A percentile compares a stretch with the other conserved stretches of the same genome.
These are phyloP conservation scores for Spheniscus mendiculus DNA, from an alignment of 2,113 vertebrate genomes.

Conservation along the genomic window DNA sequence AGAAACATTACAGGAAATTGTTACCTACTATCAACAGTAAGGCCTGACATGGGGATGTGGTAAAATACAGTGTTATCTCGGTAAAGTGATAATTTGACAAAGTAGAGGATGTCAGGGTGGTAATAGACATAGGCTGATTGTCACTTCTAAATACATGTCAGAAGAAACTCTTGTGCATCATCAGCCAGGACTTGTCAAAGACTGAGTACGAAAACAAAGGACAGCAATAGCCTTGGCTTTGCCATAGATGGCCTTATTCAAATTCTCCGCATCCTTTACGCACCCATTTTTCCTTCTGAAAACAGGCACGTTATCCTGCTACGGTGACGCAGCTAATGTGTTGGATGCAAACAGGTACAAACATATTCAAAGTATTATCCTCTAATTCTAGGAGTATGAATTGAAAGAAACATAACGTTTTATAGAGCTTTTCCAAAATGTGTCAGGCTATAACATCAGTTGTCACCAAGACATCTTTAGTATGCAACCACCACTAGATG, in stretches of 20 bases:
- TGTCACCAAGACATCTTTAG: not conserved
- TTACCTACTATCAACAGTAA: not conserved
- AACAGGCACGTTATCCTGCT: not conserved
- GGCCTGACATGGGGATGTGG: not conserved
- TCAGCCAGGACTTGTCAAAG: not conserved
- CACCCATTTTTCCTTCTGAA: not conserved
- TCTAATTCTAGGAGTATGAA: not conserved
- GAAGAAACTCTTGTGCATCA: not conserved
- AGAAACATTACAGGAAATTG: not conserved
- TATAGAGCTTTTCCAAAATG: not conserved
- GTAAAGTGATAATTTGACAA: not conserved
- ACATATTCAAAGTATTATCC: not conserved
- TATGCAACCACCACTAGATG: constrained; percentile 72
- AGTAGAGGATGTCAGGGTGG: not conserved
- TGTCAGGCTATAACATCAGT: not conserved
- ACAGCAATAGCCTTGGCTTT: not conserved
- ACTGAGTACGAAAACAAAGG: not conserved
- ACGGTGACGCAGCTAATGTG: rapidly evolving
- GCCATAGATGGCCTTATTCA: not conserved
- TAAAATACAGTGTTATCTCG: not conserved
- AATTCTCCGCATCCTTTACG: not conserved
- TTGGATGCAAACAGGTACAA: not conserved
- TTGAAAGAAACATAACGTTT: not conserved
- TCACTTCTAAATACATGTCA: not conserved
- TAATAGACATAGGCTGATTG: not conserved